Conservation (phyloP, 92 coral and sea anemone genomes). For the Siderastrea siderea region DNA sequence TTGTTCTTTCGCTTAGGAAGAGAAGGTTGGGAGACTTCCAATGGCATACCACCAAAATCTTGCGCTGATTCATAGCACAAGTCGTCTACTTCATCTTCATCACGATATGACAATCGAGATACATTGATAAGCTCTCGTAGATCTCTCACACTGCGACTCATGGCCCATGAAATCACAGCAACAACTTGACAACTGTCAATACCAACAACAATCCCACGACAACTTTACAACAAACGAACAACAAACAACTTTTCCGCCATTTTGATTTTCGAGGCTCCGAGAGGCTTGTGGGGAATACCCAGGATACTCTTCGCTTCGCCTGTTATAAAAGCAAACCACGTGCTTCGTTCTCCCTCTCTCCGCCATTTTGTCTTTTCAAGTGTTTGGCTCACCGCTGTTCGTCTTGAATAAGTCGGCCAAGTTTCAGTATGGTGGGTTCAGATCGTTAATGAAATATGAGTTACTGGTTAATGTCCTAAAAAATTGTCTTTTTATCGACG, state of each 20-base stretch:
- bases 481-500: not conserved
- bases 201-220: not conserved
- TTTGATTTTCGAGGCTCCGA: conserved; percentile 41
- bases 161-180: conserved; percentile 25
- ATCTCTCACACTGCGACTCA: conserved; percentile 94
- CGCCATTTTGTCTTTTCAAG: conserved; percentile 76
- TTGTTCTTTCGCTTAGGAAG: conserved; percentile 66
- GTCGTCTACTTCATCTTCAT: conserved; percentile 75
- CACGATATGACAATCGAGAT: conserved; percentile 92
- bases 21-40: conserved; percentile 70
- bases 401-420: conserved; percentile 99
- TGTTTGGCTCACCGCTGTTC: conserved; percentile 99
- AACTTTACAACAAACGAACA: no score
- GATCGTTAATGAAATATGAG: not conserved
- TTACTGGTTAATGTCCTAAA: not conserved
- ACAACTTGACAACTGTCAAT: conserved; percentile 3
- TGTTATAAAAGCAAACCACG: conserved; percentile 66
- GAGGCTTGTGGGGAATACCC: conserved; percentile 33
- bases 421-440: conserved; percentile 82
- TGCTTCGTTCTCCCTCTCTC: conserved; percentile 64
- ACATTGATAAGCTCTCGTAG: conserved; percentile 89
- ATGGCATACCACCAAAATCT: conserved; percentile 37
- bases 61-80: conserved; percentile 31
- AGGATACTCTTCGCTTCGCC: conserved; percentile 45
- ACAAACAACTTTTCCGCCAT: conserved; percentile 75